Base-by-base conservation (phyloP, 2,888 invertebrate genomes). In the Hartigia nigra region DNA sequence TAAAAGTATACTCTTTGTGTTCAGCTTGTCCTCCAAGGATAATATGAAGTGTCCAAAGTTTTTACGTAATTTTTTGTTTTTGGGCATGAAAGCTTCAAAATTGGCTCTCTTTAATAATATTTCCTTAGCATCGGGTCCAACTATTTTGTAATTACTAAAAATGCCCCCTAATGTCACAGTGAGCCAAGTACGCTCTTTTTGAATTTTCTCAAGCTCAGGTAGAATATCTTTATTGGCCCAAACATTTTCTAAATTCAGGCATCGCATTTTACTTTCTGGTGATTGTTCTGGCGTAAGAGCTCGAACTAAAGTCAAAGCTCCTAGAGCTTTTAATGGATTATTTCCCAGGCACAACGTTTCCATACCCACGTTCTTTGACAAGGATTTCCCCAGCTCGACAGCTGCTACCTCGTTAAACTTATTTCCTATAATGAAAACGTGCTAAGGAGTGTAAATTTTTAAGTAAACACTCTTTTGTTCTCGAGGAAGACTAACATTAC, bases 211-310 rank as follows among this genome's bases (percentile, higher is more conserved):
- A 84, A 84, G 77, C 83, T 74, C 87, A 80, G 90, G 86, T 23
- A 92, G 77, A 81, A 92, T 91, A 69, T 89, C 86, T 82, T 92
- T 93, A 3, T 91, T 89, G 12, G 93, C 92, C 89, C 92, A 92
- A 78, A 92, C 90, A 85, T 92, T 92, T 76, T 93, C 92, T 85
- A 94, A 89, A 84, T 94, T 92, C 69, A 94, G 83, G 37, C 88
- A 80, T 31, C 86, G 84, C 32, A 94, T 84, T 69, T 88, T 84
- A 78, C 89, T 89, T 1, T 87, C 86, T 1, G 90, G 89, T 12
- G 90, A 84, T 35, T 78, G 80, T 14, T 79, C 78, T 1, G 86
- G 82, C 23, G 85, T 86, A 3, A 93, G 84, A 35, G 92, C 87
- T n/a, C 87, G 88, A 12, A 93, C 85, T 32, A 94, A 79, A n/a